Evolutionary conservation across 2,113 vertebrate genomes (phyloP), one percentile per base, ranked within the genome.

Genomic region (Campylomormyrus tamandua): DNA sequence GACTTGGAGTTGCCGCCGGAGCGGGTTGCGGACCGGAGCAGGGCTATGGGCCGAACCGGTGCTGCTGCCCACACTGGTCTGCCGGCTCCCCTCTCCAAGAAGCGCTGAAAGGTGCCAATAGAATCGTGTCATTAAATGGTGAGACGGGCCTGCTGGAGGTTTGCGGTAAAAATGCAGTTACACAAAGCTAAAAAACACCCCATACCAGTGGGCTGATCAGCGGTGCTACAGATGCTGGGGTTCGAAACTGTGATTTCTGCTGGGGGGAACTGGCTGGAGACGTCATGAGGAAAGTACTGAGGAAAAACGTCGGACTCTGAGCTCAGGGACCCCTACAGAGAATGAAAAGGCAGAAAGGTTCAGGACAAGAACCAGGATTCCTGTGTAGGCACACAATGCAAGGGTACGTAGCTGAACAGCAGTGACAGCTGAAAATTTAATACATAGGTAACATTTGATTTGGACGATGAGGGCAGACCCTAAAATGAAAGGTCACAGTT

Each of bases 311-410:
- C 98, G 0, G 95, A 90, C 92, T 98, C 98, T 0, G 97, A 98
- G 91, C 96, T 96, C 84, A 98, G 92, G 0, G 98, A 97, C 1
- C 96, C 97, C 96, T 99, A 97, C 94, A 92, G 94, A 92, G 90
- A 89, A 62, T 92, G 17, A 24, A 0, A 42, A 27, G 87, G 1
- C 35, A 7, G 45, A 46, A 15, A 62, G 70, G 1, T 66, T 66
- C 62, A 66, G 62, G 62, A 62, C 21, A 2, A 62, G 58, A 24
- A 62, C 58, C 58, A n/a, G 58, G 24, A 62, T 9, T 21, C 56
- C 21, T n/a, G 56, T 58, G 56, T 58, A 62, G 58, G 3, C 58
- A 62, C 58, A n/a, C 24, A 62, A 62, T 62, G 24, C 21, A 62
- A 62, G 24, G 8, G 58, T 27, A 24, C 7, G 8, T n/a, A 62